Conservation (phyloP, 2,797 vertebrate genomes). For the Mormyrus proboscirostris region DNA sequence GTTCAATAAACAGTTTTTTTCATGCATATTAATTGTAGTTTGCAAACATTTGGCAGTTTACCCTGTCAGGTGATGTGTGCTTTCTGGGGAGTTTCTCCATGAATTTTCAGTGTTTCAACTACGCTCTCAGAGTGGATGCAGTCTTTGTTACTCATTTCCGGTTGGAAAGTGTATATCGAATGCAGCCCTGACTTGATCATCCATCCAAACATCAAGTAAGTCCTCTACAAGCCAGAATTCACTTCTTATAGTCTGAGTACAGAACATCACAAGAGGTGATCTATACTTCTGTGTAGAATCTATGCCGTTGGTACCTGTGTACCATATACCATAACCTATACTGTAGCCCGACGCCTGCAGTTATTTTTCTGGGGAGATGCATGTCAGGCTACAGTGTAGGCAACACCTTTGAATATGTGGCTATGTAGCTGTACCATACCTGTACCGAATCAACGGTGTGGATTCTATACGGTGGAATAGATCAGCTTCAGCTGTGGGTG, state of each 20-base stretch:
- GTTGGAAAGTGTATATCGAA: neutral
- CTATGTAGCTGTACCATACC: neutral
- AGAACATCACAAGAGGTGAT: neutral
- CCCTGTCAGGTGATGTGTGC: neutral
- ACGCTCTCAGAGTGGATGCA: neutral
- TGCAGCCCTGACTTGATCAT: neutral
- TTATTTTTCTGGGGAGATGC: neutral
- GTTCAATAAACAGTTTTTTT: neutral
- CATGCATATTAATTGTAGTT: constrained; percentile 1
- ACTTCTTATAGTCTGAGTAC: neutral
- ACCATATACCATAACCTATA: neutral
- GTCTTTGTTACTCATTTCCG: neutral
- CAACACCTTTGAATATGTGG: neutral
- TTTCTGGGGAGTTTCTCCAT: neutral
- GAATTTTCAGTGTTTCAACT: neutral
- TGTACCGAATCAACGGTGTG: no score
- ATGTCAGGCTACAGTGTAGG: neutral
- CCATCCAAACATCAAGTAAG: neutral
- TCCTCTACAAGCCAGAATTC: neutral
- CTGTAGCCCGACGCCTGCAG: neutral
- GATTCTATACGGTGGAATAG: neutral
- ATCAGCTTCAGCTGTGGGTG: neutral
- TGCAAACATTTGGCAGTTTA: neutral
- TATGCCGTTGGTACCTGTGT: neutral
- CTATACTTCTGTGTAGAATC: neutral